phyloP scores from a whole-genome alignment of 2,888 invertebrate species.

The Tetranychus piercei region DNA sequence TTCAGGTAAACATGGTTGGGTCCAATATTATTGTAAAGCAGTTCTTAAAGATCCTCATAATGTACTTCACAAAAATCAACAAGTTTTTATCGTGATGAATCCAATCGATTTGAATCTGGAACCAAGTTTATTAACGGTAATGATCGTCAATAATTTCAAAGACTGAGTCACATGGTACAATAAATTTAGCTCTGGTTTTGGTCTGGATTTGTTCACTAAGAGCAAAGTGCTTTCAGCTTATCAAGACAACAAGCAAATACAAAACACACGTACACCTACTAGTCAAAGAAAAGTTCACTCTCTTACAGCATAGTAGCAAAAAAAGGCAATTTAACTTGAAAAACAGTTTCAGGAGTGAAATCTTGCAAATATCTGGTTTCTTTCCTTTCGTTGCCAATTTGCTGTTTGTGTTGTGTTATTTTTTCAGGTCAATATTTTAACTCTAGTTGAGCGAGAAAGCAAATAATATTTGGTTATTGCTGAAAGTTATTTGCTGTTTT shows the following conservation, averaged over 20 bases:
- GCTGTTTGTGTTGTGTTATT: too few species aligned
- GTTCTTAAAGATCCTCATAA: constrained; percentile 70
- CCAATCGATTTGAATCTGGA: constrained; percentile 80
- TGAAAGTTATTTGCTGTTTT: too few species aligned
- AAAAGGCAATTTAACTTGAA: too few species aligned
- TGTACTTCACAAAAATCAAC: constrained; percentile 78
- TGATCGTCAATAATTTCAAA: background rate
- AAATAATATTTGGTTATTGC: too few species aligned
- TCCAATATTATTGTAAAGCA: constrained; percentile 80
- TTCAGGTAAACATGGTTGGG: constrained; percentile 85
- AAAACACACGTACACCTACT: too few species aligned
- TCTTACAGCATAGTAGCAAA: too few species aligned
- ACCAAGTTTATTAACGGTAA: constrained; percentile 65
- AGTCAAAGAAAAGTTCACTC: too few species aligned
- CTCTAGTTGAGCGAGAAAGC: too few species aligned
- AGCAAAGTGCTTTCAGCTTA: background rate
- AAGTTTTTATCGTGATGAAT: constrained; percentile 92
- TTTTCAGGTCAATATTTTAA: too few species aligned
- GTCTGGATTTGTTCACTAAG: constrained; percentile 31
- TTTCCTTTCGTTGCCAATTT: too few species aligned
- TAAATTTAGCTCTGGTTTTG: background rate
- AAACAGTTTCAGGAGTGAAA: too few species aligned
- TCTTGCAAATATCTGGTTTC: too few species aligned
- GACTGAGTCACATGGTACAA: background rate
- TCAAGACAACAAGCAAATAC: background rate